A percentile compares a stretch with the other conserved stretches of the same genome.
phyloP scores from a whole-genome alignment of 2,113 vertebrate genomes.

The Orientallactaga bullata region DNA sequence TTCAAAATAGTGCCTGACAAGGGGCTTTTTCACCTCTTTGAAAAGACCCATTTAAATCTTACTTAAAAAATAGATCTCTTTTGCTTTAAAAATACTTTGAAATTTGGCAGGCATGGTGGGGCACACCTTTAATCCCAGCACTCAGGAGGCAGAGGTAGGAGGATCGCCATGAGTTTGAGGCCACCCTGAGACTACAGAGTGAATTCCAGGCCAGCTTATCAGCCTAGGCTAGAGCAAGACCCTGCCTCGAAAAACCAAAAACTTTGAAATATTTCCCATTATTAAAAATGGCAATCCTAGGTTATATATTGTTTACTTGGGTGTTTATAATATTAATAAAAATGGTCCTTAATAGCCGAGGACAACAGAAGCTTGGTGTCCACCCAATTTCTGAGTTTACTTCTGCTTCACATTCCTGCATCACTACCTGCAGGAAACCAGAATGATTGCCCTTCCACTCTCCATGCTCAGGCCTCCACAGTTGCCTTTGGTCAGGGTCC shows the following conservation, averaged over 20 bases:
- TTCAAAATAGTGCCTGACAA: background rate
- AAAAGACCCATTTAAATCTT: background rate
- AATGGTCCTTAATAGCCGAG: background rate
- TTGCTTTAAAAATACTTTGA: background rate
- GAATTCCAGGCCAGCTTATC: no score
- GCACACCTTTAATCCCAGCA: no score
- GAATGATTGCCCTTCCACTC: accelerated
- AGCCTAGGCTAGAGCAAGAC: no score
- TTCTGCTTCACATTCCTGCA: background rate
- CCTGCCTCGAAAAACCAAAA: background rate
- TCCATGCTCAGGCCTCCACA: background rate
- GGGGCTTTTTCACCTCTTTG: background rate
- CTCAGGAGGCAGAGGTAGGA: no score
- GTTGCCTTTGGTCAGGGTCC: background rate
- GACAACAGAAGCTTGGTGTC: background rate
- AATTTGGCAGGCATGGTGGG: background rate
- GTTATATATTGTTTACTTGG: background rate
- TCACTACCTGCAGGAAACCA: accelerated
- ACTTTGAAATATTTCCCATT: background rate
- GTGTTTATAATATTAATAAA: background rate
- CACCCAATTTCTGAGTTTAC: no score
- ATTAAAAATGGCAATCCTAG: background rate
- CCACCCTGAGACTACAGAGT: no score
- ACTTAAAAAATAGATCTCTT: background rate
- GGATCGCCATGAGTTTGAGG: no score